These are phyloP conservation scores for Venustaconcha ellipsiformis DNA, from an alignment of 1,140 invertebrate species.

Conservation along the genomic window DNA sequence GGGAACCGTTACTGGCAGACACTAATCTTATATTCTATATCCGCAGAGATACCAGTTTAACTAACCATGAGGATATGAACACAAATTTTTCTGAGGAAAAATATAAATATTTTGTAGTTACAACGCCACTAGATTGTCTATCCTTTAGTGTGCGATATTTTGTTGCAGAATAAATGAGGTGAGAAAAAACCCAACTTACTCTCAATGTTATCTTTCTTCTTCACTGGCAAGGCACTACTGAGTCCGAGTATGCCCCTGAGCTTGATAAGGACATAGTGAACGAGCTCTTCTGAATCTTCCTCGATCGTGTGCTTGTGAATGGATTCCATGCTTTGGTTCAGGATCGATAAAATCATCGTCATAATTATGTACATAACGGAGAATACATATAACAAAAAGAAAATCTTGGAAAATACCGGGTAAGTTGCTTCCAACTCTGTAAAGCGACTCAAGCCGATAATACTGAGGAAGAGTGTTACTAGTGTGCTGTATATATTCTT, in stretches of 20 bases:
- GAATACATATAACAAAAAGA: conserved; percentile 45
- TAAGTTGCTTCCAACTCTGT: conserved; percentile 45
- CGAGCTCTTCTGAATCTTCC: conserved; percentile 38
- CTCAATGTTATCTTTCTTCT: too few species aligned
- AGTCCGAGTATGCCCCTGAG: conserved; percentile 27
- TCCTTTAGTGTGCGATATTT: too few species aligned
- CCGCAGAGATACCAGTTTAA: too few species aligned
- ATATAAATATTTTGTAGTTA: too few species aligned
- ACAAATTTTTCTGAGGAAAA: too few species aligned
- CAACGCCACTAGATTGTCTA: too few species aligned
- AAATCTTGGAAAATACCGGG: conserved; percentile 41
- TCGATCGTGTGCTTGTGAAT: conserved; percentile 36
- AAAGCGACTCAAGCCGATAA: conserved; percentile 76
- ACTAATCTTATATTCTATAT: too few species aligned
- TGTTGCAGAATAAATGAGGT: too few species aligned
- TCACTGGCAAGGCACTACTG: not conserved
- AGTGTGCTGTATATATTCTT: conserved; percentile 41
- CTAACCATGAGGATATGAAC: too few species aligned
- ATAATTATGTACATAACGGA: conserved; percentile 41
- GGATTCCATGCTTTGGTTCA: conserved; percentile 42
- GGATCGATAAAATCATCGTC: conserved; percentile 52
- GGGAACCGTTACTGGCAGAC: too few species aligned
- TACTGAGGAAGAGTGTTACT: conserved; percentile 61
- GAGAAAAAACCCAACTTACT: too few species aligned
- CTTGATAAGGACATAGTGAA: conserved; percentile 37